These are phyloP conservation scores for Drosophila acutilabella DNA, from an alignment of 2,888 invertebrate genomes.

Conservation along the genomic window DNA sequence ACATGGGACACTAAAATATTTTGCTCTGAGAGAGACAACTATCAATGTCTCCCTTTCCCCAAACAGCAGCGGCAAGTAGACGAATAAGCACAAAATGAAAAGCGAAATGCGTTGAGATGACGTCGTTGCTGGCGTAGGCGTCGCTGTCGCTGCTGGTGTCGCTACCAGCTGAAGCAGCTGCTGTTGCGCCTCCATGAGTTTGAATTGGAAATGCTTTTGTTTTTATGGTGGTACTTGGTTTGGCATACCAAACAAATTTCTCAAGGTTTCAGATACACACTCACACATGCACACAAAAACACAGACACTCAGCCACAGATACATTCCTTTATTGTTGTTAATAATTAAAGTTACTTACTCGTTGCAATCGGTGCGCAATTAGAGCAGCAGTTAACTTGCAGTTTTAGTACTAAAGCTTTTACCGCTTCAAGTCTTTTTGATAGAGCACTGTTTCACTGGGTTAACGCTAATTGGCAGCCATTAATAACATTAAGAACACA, in stretches of 20 bases:
- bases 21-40: constrained; percentile 43
- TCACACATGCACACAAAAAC: not conserved
- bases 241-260: constrained; percentile 58
- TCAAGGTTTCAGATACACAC: constrained; percentile 53
- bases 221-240: constrained; percentile 48
- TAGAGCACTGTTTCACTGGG: constrained; percentile 44
- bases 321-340: constrained; percentile 26
- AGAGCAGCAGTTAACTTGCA: constrained; percentile 45
- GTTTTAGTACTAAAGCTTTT: constrained; percentile 24
- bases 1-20: constrained; percentile 40
- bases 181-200: constrained; percentile 64
- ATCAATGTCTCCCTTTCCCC: constrained; percentile 27
- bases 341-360: constrained; percentile 67
- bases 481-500: constrained; percentile 39
- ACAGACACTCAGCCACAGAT: not conserved
- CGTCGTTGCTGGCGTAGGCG: constrained; percentile 56
- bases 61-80: not conserved
- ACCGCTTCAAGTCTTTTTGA: constrained; percentile 52
- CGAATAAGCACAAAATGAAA: constrained; percentile 62
- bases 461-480: constrained; percentile 53
- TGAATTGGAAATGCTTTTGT: constrained; percentile 65
- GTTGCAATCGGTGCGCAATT: constrained; percentile 45
- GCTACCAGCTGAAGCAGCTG: constrained; percentile 24
- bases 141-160: constrained; percentile 15
- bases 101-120: constrained; percentile 66